These are phyloP conservation scores for Misgurnus anguillicaudatus DNA, from an alignment of 2,113 vertebrate genomes.

Conservation along the genomic window DNA sequence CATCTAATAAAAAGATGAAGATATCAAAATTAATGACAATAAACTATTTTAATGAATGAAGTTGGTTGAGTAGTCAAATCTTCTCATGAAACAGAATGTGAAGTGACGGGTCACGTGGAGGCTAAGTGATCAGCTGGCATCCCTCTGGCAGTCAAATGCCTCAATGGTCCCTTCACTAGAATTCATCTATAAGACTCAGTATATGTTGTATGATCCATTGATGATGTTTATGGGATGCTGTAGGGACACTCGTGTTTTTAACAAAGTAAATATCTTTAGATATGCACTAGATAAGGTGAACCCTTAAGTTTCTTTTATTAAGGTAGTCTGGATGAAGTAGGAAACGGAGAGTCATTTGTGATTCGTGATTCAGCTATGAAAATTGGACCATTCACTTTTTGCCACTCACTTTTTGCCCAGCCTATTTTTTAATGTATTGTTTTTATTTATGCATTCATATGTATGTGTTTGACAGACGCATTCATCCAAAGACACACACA, in stretches of 20 bases:
- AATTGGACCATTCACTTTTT: neutral
- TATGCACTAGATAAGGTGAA: neutral
- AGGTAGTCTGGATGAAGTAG: conserved; percentile 4
- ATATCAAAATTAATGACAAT: neutral
- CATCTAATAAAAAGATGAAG: neutral
- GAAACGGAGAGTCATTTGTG: conserved; percentile 3
- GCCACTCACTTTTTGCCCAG: too few species aligned
- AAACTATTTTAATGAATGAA: conserved; percentile 8
- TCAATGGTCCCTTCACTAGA: conserved; percentile 3
- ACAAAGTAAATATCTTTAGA: neutral
- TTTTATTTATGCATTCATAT: neutral
- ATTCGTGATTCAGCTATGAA: neutral
- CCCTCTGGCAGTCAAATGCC: conserved; percentile 24
- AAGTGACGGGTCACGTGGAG: conserved; percentile 45
- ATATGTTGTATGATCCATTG: neutral
- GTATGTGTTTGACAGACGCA: too few species aligned
- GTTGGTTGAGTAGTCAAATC: conserved; percentile 16
- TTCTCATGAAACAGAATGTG: conserved; percentile 29
- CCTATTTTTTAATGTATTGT: conserved; percentile 2
- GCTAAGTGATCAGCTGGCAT: conserved; percentile 40
- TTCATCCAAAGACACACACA: too few species aligned
- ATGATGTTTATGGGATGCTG: neutral
- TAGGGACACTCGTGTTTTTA: neutral
- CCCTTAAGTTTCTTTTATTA: neutral
- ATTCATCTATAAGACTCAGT: neutral